phyloP scores from a whole-genome alignment of 2,888 invertebrate species.

The Ommatoiulus sabulosus region DNA sequence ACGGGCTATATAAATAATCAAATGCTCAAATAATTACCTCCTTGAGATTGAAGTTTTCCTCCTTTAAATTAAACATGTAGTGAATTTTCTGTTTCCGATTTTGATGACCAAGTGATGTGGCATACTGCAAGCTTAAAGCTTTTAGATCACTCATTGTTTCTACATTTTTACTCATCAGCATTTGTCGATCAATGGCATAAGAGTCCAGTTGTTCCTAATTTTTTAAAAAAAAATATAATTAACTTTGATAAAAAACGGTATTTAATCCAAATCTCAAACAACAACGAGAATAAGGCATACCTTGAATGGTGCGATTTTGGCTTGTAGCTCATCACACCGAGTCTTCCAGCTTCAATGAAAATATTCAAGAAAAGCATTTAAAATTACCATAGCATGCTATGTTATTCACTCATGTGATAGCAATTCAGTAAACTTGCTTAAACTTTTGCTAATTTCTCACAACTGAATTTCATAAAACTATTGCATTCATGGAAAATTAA shows the following conservation, averaged over 20 bases:
- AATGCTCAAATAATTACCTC: conserved; percentile 62
- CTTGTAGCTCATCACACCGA: conserved; percentile 64
- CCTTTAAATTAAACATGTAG: conserved; percentile 69
- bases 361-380: not conserved
- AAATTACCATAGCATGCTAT: too few relatives aligned
- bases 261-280: not conserved
- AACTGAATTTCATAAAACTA: too few relatives aligned
- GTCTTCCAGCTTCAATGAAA: conserved; percentile 54
- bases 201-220: conserved; percentile 69
- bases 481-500: too few relatives aligned
- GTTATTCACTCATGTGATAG: too few relatives aligned
- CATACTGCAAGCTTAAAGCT: conserved; percentile 72
- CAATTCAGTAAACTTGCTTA: too few relatives aligned
- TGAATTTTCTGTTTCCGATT: conserved; percentile 77
- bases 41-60: conserved; percentile 65
- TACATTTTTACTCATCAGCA: not conserved
- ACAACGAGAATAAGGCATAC: not conserved
- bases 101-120: conserved; percentile 74
- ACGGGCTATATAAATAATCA: too few relatives aligned
- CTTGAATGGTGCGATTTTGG: conserved; percentile 65
- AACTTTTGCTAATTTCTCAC: too few relatives aligned
- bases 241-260: not conserved
- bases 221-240: conserved; percentile 56
- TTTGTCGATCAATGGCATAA: conserved; percentile 66
- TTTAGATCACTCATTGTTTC: conserved; percentile 38